These are phyloP conservation scores for Aurelia sp. DNA, from an alignment of 30 jellyfish, hydroid and myxozoan species.

Conservation along the genomic window DNA sequence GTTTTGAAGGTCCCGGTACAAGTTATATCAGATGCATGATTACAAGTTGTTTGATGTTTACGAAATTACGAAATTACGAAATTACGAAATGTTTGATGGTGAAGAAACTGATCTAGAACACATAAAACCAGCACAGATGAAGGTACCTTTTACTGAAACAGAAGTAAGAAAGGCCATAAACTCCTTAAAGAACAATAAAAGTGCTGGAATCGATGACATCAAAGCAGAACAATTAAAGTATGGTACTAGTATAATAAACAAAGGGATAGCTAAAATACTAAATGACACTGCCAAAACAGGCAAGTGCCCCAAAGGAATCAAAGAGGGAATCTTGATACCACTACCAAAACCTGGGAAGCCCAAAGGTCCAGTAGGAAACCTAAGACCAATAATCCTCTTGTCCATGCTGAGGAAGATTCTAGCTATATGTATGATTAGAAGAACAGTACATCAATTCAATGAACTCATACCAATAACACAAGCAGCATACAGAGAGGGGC, in stretches of 20 bases:
- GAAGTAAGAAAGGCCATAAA: not conserved
- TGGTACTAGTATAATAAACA: not conserved
- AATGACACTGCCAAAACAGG: slow-evolving; percentile 11
- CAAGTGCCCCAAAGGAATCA: not conserved
- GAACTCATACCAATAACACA: not conserved
- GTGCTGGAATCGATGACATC: slow-evolving; percentile 7
- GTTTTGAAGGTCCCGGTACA: no score
- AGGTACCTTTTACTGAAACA: not conserved
- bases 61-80: no score
- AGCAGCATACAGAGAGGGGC: slow-evolving; percentile 17
- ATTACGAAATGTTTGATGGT: no score
- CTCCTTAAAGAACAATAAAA: not conserved
- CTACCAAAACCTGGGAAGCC: not conserved
- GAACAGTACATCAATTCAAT: no score
- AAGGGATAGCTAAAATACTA: not conserved
- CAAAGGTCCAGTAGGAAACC: no score
- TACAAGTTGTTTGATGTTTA: no score
- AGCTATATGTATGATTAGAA: no score
- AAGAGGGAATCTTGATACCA: not conserved
- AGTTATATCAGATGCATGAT: no score
- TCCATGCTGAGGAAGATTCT: no score
- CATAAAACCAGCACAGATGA: not conserved
- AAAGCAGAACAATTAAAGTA: slow-evolving; percentile 1
- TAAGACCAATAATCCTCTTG: no score
- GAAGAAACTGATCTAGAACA: no score